Evolutionary conservation across 1,140 invertebrate genomes (phyloP).

Genomic region (Zaprionus tsacasi): DNA sequence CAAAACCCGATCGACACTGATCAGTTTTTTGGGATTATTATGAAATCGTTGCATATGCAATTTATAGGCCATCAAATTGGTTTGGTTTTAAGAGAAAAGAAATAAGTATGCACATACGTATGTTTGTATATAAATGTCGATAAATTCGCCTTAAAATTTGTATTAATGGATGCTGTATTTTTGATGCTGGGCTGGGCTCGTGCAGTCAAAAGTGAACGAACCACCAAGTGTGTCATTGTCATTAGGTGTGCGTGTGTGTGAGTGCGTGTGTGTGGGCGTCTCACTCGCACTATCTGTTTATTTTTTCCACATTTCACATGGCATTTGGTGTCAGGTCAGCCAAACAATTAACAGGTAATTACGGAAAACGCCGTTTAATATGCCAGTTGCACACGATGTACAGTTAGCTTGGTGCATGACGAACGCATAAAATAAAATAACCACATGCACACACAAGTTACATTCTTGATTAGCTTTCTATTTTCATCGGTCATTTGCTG

Average conservation of each 20-base stretch:
- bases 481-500: conserved; percentile 39
- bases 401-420: conserved; percentile 49
- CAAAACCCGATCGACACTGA: conserved; percentile 17
- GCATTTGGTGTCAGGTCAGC: conserved; percentile 47
- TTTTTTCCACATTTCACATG: conserved; percentile 9
- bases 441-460: conserved; percentile 17
- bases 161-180: conserved; percentile 23
- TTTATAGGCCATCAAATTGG: conserved; percentile 40
- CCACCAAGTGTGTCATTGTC: conserved; percentile 49
- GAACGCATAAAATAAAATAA: conserved; percentile 52
- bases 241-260: conserved; percentile 18
- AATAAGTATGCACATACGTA: conserved; percentile 1
- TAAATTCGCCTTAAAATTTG: conserved; percentile 11
- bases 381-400: conserved; percentile 34
- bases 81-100: conserved; percentile 15
- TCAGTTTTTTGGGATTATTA: conserved; percentile 29
- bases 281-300: not conserved
- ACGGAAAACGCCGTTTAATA: conserved; percentile 36
- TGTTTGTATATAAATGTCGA: not conserved
- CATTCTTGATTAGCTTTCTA: conserved; percentile 65
- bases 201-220: conserved; percentile 52
- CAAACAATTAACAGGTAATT: conserved; percentile 59
- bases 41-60: conserved; percentile 51
- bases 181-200: conserved; percentile 30
- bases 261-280: conserved; percentile 25